Evolutionary conservation across 2,113 vertebrate genomes (phyloP), one percentile per base, ranked within the genome.

Genomic region (Lepus timidus): DNA sequence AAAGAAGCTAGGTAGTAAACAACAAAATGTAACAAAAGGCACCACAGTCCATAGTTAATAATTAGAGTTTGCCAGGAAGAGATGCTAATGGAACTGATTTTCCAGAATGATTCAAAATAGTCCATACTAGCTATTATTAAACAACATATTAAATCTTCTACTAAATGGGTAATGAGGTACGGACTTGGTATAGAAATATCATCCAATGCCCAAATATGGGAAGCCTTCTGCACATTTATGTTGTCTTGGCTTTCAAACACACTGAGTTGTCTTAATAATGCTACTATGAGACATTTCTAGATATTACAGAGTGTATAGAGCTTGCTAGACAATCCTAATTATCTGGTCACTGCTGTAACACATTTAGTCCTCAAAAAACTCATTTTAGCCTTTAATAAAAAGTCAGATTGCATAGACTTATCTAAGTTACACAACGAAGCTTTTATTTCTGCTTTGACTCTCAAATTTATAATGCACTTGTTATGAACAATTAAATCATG

Each of bases 251-350:
- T 95, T 78, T 95, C n/a, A 89, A 81, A 39, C 16, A 78, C 27
- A 74, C 55, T 85, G 84, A 68, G 12, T 86, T 88, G 31, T 78
- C 78, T 85, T 88, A 85, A 68, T 64, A 27, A 81, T 64, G 36
- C 39, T 83, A 51, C 49, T 33, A 14, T 44, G 55, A 90, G 55
- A 49, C 17, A 91, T 68, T 67, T 93, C 2, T 44, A 88, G 88
- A 85, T 36, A 85, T 33, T 80, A 82, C 8, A 58, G 29, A 67
- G 33, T 81, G 0, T 14, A 23, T 10, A 39, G 62, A 16, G 2
- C 49, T 94, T 95, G 22, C n/a, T 55, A 76, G 19, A 9, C 95
- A 90, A 73, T 1, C 1, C n/a, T 76, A 92, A 74, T 33, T 9
- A 61, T 80, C 23, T 67, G 12, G 3, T 94, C 31, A 88, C n/a